These are phyloP conservation scores for Pantelozetes paolii DNA, from an alignment of 2,888 invertebrate genomes.

Conservation along the genomic window DNA sequence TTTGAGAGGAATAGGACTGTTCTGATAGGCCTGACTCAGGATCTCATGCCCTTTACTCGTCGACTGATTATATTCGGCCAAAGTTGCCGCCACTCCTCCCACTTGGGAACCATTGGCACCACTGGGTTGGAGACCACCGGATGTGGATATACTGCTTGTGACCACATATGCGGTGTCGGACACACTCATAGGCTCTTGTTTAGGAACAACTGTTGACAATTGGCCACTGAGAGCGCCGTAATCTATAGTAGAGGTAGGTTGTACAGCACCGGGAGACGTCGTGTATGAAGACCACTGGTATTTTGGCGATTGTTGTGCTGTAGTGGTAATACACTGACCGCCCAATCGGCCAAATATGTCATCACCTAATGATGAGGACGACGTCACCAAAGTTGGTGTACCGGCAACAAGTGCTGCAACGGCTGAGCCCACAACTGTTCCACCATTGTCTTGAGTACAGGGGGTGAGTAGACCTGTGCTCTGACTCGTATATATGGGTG, in stretches of 20 bases:
- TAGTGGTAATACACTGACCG: conserved; percentile 33
- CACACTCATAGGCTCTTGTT: conserved; percentile 52
- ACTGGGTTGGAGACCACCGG: conserved; percentile 8
- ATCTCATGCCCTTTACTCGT: conserved; percentile 94
- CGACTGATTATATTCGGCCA: conserved; percentile 89
- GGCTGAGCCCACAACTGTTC: conserved; percentile 32
- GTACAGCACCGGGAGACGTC: conserved; percentile 33
- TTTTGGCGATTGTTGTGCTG: conserved; percentile 55
- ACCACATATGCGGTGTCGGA: conserved; percentile 50
- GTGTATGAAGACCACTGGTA: conserved; percentile 61
- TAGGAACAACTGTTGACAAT: conserved; percentile 48
- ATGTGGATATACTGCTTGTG: conserved; percentile 16
- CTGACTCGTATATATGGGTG: conserved; percentile 37
- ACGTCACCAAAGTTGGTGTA: conserved; percentile 18
- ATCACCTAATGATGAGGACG: conserved; percentile 31
- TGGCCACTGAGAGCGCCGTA: conserved; percentile 51
- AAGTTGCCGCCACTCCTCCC: conserved; percentile 48
- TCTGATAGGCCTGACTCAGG: conserved; percentile 67
- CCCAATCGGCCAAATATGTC: conserved; percentile 41
- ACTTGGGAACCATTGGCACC: not conserved
- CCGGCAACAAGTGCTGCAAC: conserved; percentile 37
- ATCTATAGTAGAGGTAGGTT: conserved; percentile 44
- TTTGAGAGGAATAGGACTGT: conserved; percentile 77
- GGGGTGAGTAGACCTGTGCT: conserved; percentile 33
- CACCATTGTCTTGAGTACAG: conserved; percentile 7